These are phyloP conservation scores for Coenonympha glycerion DNA, from an alignment of 2,888 invertebrate genomes.

Conservation along the genomic window DNA sequence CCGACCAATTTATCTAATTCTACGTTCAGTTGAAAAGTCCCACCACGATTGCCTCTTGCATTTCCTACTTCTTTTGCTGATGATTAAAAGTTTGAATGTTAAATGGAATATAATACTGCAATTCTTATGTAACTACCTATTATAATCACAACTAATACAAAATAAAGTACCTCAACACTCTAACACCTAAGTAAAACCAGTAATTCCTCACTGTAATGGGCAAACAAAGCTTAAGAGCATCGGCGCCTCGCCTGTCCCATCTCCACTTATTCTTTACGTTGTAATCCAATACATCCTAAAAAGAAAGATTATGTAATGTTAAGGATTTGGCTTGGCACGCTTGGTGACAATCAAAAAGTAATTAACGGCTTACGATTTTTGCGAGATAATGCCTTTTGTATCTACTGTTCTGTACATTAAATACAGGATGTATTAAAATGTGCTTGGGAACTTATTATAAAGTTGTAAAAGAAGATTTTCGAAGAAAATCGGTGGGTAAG, in stretches of 20 bases:
- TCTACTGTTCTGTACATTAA: neutral
- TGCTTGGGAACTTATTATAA: neutral
- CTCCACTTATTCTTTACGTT: conserved; percentile 41
- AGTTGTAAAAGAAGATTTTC: no score
- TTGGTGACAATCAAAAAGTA: conserved; percentile 6
- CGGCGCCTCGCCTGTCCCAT: conserved; percentile 46
- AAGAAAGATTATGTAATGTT: conserved; percentile 2
- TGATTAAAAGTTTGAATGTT: no score
- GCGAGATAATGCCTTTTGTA: neutral
- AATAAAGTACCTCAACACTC: neutral
- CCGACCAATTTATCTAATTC: no score
- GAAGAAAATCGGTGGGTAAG: no score
- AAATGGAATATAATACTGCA: no score
- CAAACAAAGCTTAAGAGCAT: conserved; percentile 37
- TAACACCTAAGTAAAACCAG: neutral
- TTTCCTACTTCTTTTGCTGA: no score
- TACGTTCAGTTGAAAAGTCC: no score
- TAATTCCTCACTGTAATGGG: conserved; percentile 17
- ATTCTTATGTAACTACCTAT: no score
- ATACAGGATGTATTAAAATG: conserved; percentile 6
- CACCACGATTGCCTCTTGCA: no score
- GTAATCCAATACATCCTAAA: conserved; percentile 16
- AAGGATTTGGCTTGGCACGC: neutral
- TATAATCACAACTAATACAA: no score
- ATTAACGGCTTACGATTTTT: neutral